Base-by-base conservation (phyloP, 2,888 invertebrate genomes). In the Onthophagus sagittarius region DNA sequence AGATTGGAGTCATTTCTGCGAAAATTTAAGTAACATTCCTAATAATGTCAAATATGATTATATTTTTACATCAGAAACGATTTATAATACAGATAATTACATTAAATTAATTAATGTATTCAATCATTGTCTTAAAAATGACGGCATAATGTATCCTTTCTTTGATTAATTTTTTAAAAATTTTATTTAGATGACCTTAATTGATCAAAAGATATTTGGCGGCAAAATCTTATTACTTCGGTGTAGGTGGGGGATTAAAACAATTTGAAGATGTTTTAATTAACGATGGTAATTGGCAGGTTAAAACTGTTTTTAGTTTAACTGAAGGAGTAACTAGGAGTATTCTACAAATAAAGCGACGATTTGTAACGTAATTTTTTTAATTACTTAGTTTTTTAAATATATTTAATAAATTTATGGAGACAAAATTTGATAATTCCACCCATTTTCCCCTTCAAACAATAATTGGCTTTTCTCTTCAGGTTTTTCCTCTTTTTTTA, bases 191-290 rank as follows among this genome's bases (percentile, higher is more conserved):
- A 70, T 15, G 32, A 69, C 72, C 77, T 78, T 79, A 76, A 67
- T 9, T 9, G 76, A 62, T 63, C 63, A 69, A 63, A 70, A 86
- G 89, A 76, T 92, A 90, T 83, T 84, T 98, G 73, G 97, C 97
- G 71, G 97, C 96, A 2, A 99, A 98, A 88, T 90, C 90, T 11
- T 91, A 93, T 85, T 99, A 99, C 85, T 98, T 98, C 88, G 98
- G 98, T 76, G 95, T 98, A 15, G 98, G 98, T 9, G 98, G 98
- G 71, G 92, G 95, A 9, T 87, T 92, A 63, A 86, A 91, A 76
- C 89, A 93, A 78, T 98, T 98, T 87, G 90, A 93, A 83, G 83
- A 89, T 65, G 83, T 88, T 71, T 79, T 96, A 5, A 81, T 86
- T 74, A 85, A 86, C 69, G 88, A 89, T 80, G 85, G 86, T 23